Conservation (phyloP, 2,797 vertebrate genomes). For the Loris lydekkerianus region DNA sequence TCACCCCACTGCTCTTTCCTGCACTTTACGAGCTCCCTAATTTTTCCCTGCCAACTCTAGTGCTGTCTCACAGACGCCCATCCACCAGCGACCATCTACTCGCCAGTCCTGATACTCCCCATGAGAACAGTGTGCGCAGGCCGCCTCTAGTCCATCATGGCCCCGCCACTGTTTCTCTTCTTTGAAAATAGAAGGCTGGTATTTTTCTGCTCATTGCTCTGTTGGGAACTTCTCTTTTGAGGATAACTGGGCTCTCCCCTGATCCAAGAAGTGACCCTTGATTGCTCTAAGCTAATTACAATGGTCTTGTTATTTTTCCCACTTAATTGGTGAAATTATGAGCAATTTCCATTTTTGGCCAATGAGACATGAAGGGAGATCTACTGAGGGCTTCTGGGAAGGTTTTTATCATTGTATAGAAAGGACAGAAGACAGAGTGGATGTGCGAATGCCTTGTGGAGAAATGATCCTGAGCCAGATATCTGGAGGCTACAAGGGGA, state of each 20-base stretch:
- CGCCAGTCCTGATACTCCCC: not conserved
- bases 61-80: not conserved
- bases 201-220: not conserved
- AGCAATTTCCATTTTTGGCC: not conserved
- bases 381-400: not conserved
- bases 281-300: not conserved
- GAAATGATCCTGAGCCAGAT: not conserved
- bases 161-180: not conserved
- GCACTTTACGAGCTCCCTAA: too few relatives aligned
- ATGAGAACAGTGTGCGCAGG: not conserved
- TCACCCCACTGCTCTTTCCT: not conserved
- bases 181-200: slow-evolving; percentile 7
- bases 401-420: not conserved
- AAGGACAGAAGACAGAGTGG: not conserved
- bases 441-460: not conserved
- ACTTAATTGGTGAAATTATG: not conserved
- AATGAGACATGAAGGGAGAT: not conserved
- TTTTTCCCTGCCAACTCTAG: not conserved
- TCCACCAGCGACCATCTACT: not conserved
- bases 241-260: not conserved
- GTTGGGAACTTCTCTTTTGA: not conserved
- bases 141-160: not conserved
- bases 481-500: not conserved
- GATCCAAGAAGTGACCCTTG: not conserved
- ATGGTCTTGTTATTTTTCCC: not conserved